Evolutionary conservation across 1,140 invertebrate species (phyloP), one percentile per base, ranked within the genome.

Genomic region (Plectus sambesii): DNA sequence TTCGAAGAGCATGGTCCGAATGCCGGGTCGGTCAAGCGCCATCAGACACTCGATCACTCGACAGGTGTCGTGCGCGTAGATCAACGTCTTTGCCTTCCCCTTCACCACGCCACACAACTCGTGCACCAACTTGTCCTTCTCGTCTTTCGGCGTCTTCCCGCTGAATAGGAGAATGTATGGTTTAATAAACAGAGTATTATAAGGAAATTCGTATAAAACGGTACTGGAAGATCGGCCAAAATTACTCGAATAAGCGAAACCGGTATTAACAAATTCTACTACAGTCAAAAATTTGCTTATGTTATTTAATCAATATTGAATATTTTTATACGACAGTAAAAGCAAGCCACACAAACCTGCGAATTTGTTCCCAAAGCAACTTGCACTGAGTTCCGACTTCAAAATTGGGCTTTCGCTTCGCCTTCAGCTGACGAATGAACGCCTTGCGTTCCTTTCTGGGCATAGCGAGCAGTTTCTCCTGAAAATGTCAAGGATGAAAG

Each of bases 41-140:
- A 92, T 70, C 38, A 92, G 71, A 68, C 83, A 87, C 69, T 94
- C 86, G 42, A 93, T 77, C 1, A 93, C 82, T 63, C 88, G 73
- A 0, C 84, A 83, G 26, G 84, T 81, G 62, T 92, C 87, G 71
- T 93, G 88, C 1, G 84, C 79, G 55, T 82, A 78, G 3, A 85
- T 80, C 53, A 89, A 61, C 68, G 70, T 81, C 78, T 61, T 76
- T 72, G 65, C 82, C 42, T 81, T 78, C 1, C 78, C 80, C 66
- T 81, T 79, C 0, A 89, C 68, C 30, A 86, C 64, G 23, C 73
- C 63, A 62, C 82, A 81, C 5, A 90, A 67, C 54, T 87, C 75
- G 56, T 79, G 75, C 45, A 81, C 80, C 24, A 85, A 69, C 47
- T 80, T 75, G 23, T 72, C 66, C 59, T 79, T 76, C 54, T 82